Base-by-base conservation (phyloP, 2,888 invertebrate genomes). In the Ceramica pisi region DNA sequence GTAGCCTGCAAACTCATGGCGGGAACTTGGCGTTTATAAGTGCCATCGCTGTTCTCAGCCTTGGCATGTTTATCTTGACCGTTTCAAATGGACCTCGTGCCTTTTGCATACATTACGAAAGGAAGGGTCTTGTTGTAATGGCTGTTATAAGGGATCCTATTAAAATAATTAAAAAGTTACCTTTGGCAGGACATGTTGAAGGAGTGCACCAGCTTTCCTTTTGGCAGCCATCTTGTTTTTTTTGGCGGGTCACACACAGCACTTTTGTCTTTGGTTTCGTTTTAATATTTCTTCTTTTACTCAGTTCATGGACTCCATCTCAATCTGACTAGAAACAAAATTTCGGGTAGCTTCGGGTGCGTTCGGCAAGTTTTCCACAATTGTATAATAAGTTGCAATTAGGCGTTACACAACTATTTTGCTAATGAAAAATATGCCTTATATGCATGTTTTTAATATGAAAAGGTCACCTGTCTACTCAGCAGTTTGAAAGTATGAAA, bases 151-250 rank as follows among this genome's bases (percentile, higher is more conserved):
- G 76, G 59, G 73, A 78, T 70, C 67, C 50, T 80, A 81, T 70
- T 81, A 80, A 74, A 71, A 81, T 80, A 89, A 88, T 89, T 88
- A 88, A 88, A 89, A 86, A 89, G 61, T 94, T 95, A 96, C 96
- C 96, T 96, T 96, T 91, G 96, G 96, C 89, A 96, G 92, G 87
- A 96, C 96, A 94, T 97, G 97, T 95, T 97, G 97, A 88, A 97
- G 97, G 90, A 97, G 96, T 88, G 97, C 97, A 87, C 97, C 97
- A 91, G 97, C 97, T 96, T 97, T 97, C 93, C 97, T 97, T 95
- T 97, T 97, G 86, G 97, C 97, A 85, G 97, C 97, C 97, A 97
- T 97, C 92, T 94, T 95, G 90, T 78, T 87, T 90, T 91, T 91
- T 90, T 90, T 87, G 87, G 81, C 75, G 66, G 80, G 85, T 88